Percentiles rank a stretch among this genome's conserved stretches.
Conservation (phyloP, 2,797 vertebrate species). For the Echiichthys vipera region DNA sequence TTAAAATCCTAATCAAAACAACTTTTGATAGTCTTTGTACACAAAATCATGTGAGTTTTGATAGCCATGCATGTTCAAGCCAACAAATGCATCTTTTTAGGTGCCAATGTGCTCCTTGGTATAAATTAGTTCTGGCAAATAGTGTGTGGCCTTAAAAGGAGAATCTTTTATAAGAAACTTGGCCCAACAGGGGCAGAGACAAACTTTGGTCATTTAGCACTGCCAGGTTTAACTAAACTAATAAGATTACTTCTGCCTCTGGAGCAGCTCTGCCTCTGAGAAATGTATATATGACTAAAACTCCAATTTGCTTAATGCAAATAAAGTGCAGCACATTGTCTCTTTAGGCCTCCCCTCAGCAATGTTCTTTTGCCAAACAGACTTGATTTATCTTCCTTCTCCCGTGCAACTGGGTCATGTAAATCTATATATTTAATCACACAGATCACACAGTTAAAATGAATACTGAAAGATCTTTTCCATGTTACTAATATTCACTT, state of each 20-base stretch:
- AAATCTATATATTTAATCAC: constrained; percentile 50
- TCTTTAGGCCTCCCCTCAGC: constrained; percentile 48
- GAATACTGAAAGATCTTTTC: background rate
- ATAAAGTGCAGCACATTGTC: constrained; percentile 57
- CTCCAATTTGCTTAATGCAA: constrained; percentile 72
- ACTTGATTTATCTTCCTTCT: constrained; percentile 36
- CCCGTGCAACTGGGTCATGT: constrained; percentile 22
- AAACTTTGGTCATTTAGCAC: constrained; percentile 67
- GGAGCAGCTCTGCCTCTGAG: constrained; percentile 54
- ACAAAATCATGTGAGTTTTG: background rate
- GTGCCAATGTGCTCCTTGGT: background rate
- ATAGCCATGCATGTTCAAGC: no score
- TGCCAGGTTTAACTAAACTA: constrained; percentile 70
- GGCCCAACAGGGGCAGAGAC: constrained; percentile 33
- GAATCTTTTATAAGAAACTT: background rate
- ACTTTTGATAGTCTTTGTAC: no score
- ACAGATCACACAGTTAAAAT: background rate
- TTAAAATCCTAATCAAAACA: background rate
- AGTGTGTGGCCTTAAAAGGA: background rate
- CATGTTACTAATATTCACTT: background rate
- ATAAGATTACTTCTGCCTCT: constrained; percentile 60
- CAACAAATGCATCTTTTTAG: background rate
- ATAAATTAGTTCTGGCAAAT: constrained; percentile 25
- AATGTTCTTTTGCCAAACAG: constrained; percentile 32
- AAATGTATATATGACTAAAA: constrained; percentile 66